Evolutionary conservation across 2,888 invertebrate genomes (phyloP).

Genomic region (Pilophorus perplexus): DNA sequence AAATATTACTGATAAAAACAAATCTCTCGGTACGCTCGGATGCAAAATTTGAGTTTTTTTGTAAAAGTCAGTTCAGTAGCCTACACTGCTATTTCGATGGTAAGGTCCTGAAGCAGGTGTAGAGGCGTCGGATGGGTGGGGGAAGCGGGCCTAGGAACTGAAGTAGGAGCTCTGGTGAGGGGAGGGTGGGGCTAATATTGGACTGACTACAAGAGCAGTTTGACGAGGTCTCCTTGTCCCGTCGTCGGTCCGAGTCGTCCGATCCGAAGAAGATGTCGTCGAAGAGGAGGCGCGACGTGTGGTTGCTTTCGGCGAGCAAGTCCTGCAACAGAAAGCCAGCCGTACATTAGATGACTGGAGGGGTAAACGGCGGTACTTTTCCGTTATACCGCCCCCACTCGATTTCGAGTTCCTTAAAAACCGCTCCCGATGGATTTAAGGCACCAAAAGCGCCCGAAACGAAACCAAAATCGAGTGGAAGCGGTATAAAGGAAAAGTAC

Average conservation of each 20-base stretch:
- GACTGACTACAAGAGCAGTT: conserved; percentile 50
- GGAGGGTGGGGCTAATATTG: conserved; percentile 21
- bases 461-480: no score
- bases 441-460: no score
- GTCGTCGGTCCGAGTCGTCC: conserved; percentile 47
- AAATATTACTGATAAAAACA: no score
- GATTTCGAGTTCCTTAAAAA: no score
- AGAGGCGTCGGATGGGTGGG: conserved; percentile 26
- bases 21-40: no score
- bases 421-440: no score
- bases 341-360: no score
- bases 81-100: conserved; percentile 11
- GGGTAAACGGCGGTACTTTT: no score
- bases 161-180: conserved; percentile 14
- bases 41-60: no score
- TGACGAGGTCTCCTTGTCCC: conserved; percentile 47
- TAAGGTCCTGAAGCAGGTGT: conserved; percentile 22
- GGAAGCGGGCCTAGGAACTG: conserved; percentile 24
- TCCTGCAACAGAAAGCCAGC: conserved; percentile 40
- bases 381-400: no score
- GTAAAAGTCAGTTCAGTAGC: conserved; percentile 35
- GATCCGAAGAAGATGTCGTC: conserved; percentile 50
- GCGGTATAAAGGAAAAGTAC: no score
- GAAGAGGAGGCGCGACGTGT: conserved; percentile 47
- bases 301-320: conserved; percentile 40